These are phyloP conservation scores for Cervus canadensis DNA, from an alignment of 2,113 vertebrate genomes.

Conservation along the genomic window DNA sequence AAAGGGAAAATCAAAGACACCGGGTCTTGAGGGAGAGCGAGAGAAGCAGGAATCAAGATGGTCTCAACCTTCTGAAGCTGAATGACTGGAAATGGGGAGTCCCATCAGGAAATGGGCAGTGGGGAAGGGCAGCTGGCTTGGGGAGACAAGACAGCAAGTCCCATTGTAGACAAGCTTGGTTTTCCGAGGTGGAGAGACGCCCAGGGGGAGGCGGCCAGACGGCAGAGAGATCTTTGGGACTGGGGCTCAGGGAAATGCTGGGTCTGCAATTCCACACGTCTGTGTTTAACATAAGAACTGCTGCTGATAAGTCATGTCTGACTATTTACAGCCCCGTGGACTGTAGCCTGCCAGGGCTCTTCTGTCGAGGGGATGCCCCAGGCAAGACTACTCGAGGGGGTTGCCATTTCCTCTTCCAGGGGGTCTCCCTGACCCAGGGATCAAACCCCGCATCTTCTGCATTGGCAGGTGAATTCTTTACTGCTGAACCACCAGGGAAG, in stretches of 20 bases:
- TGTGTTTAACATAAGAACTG: neutral
- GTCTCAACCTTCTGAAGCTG: neutral
- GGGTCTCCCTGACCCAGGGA: neutral
- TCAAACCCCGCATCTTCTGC: neutral
- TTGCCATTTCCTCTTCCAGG: neutral
- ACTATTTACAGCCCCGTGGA: neutral
- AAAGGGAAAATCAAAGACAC: neutral
- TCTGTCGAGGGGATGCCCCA: neutral
- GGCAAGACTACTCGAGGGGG: neutral
- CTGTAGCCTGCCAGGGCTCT: neutral
- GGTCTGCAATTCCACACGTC: neutral
- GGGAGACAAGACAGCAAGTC: neutral
- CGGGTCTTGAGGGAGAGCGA: neutral
- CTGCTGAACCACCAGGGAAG: rapidly evolving
- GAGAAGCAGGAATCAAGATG: neutral
- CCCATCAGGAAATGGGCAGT: neutral
- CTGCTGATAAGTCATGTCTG: neutral
- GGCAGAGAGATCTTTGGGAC: neutral
- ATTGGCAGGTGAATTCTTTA: neutral
- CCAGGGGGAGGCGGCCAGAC: neutral
- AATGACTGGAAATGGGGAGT: neutral
- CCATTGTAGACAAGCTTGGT: neutral
- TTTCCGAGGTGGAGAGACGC: neutral
- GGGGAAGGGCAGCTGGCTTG: neutral
- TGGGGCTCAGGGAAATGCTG: neutral